Base-by-base conservation (phyloP, 2,888 invertebrate genomes). In the Archips crataeganus region DNA sequence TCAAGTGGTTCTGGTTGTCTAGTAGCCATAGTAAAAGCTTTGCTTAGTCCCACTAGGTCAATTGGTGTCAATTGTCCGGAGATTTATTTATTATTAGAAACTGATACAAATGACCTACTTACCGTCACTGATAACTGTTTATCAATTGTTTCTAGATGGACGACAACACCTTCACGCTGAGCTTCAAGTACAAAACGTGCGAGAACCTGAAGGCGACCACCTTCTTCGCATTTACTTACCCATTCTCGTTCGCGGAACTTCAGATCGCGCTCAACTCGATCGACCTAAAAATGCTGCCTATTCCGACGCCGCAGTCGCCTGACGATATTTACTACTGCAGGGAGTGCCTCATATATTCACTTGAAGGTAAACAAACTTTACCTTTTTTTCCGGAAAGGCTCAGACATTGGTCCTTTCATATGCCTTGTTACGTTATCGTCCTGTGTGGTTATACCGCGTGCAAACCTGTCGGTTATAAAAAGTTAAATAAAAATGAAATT, bases 221-320 rank as follows among this genome's bases (percentile, higher is more conserved):
- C 8, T 98, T 97, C 90, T 97, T 98, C 92, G 98, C 98, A 0
- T 98, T 98, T 90, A 98, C 98, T 6, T 98, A 97, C 90, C 98
- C 98, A 2, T 98, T 96, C 91, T 97, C 98, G 0, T 98, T 98
- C 85, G 95, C 96, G 0, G 98, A 98, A 82, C 95, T 97, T 68
- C 97, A 98, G 88, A 96, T 96, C 77, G 95, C 96, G 81, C 92
- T 98, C 39, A 95, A 95, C 78, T 95, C 95, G 65, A 95, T 98
- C 63, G 98, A 98, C 85, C 79, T 89, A 74, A 95, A 95, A 86
- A 95, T 96, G 93, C 82, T 94, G 32, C 92, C 94, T 0, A 71
- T 90, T 54, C 86, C 91, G 1, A 76, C 86, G 1, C 82, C 89
- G 47, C 88, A 86, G 74, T 80, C 87, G 1, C 87, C 85, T 0